Evolutionary conservation across 1,140 invertebrate genomes (phyloP).

Genomic region (Lepeophtheirus salmonis): DNA sequence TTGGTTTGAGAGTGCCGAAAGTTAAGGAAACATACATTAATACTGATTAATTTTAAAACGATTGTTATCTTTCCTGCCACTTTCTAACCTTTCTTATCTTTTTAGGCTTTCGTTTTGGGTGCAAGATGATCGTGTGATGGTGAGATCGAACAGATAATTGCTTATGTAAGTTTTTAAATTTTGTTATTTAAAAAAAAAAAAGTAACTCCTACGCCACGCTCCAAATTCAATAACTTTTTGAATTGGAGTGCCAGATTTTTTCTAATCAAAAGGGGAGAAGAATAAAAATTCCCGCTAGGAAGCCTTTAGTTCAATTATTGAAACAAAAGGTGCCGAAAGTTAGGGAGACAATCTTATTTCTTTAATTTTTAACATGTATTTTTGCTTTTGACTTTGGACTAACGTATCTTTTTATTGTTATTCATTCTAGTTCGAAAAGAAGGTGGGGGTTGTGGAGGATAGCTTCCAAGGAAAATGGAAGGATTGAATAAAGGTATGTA

Average conservation of each 20-base stretch:
- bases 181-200: background rate
- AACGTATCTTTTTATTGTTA: background rate
- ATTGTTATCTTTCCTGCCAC: background rate
- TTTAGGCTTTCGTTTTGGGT: background rate
- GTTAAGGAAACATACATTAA: background rate
- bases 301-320: background rate
- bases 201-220: background rate
- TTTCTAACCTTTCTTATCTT: background rate
- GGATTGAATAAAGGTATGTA: background rate
- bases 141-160: background rate
- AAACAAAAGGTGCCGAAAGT: background rate
- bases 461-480: background rate
- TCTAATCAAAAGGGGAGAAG: background rate
- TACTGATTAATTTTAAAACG: background rate
- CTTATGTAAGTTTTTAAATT: background rate
- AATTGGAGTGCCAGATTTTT: background rate
- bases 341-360: background rate
- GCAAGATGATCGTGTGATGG: too few relatives aligned
- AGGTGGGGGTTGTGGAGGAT: background rate
- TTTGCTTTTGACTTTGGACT: background rate
- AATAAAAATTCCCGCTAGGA: background rate
- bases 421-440: background rate
- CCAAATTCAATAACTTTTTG: background rate
- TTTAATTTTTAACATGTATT: background rate
- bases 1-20: background rate